These are phyloP conservation scores for Chymomyza amoena DNA, from an alignment of 2,888 invertebrate species.

Conservation along the genomic window DNA sequence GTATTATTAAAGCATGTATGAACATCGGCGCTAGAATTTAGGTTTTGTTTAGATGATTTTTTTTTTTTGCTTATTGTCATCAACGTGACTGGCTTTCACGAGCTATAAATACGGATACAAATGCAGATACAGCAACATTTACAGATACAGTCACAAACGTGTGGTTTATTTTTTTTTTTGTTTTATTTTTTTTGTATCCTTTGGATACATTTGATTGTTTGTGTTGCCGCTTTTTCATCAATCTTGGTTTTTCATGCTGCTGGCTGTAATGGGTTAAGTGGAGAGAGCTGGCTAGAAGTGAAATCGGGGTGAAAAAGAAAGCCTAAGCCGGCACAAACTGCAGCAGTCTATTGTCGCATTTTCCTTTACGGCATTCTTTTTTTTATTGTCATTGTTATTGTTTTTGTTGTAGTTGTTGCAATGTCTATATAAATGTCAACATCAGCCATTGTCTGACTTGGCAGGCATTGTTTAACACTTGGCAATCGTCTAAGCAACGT, in stretches of 20 bases:
- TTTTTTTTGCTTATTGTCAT: conserved; percentile 3
- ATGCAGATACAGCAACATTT: background rate
- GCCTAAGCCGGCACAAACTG: conserved; percentile 29
- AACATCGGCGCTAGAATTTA: conserved; percentile 29
- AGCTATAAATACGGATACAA: background rate
- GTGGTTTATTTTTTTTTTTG: conserved; percentile 12
- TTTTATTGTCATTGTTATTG: conserved; percentile 8
- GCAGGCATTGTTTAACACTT: conserved; percentile 41
- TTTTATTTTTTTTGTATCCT: conserved; percentile 21
- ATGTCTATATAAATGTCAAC: conserved; percentile 68
- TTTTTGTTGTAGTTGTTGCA: conserved; percentile 34
- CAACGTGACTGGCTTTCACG: background rate
- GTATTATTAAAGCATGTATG: conserved; percentile 15
- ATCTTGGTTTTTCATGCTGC: conserved; percentile 57
- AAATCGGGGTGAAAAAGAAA: background rate
- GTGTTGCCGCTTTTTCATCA: conserved; percentile 64
- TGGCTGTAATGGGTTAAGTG: conserved; percentile 41
- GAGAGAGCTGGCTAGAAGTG: background rate
- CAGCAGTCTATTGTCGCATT: conserved; percentile 42
- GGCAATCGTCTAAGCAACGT: background rate
- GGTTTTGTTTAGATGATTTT: background rate
- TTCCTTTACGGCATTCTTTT: conserved; percentile 34
- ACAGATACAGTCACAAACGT: conserved; percentile 23
- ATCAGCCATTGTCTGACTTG: conserved; percentile 61
- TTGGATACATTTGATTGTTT: conserved; percentile 65